These are phyloP conservation scores for Xiphophorus hellerii DNA, from an alignment of 2,113 vertebrate species.

Conservation along the genomic window DNA sequence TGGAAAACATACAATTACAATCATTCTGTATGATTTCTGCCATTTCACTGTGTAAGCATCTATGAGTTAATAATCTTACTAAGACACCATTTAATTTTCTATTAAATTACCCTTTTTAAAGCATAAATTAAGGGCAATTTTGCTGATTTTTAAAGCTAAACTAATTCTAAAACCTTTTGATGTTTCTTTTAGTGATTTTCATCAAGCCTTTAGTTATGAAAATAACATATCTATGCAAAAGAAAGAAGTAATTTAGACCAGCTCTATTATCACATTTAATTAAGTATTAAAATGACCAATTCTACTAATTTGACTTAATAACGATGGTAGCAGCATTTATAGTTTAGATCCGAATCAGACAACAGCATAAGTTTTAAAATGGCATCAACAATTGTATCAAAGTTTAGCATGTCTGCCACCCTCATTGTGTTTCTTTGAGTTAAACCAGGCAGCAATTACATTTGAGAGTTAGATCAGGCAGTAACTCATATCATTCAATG, in stretches of 20 bases:
- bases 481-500: neutral
- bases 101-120: neutral
- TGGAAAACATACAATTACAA: neutral
- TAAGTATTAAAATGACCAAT: neutral
- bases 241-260: too few species aligned
- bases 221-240: neutral
- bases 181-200: neutral
- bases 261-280: neutral
- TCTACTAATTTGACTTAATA: neutral
- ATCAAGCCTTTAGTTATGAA: neutral
- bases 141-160: neutral
- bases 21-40: neutral
- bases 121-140: neutral
- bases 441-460: neutral
- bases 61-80: neutral
- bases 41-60: neutral
- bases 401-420: too few species aligned
- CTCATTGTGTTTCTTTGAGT: neutral
- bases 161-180: neutral
- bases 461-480: neutral
- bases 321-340: neutral
- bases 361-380: neutral
- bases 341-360: neutral
- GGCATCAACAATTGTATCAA: too few species aligned
- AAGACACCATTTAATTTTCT: neutral